Base-by-base conservation (phyloP, 2,113 vertebrate species). In the Tichodroma muraria region DNA sequence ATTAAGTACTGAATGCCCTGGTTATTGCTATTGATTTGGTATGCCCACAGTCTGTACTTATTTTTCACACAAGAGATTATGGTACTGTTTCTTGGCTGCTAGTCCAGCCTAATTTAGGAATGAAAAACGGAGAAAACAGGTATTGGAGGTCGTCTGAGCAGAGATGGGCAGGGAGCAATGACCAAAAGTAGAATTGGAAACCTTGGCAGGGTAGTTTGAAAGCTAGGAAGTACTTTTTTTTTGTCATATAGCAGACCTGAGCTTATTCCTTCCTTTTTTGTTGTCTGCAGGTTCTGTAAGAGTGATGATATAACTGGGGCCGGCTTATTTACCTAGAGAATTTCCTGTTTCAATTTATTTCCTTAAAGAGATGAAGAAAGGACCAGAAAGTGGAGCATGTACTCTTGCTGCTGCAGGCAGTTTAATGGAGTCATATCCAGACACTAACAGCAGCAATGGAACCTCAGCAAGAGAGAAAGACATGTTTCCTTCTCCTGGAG, bases 341-440 rank as follows among this genome's bases (percentile, higher is more conserved):
- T 49, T 82, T 92, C 61, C 64, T 52, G 27, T 66, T 93, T 84
- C 50, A 10, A 2, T 35, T 6, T 68, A 8, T 68, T 86, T 78
- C 61, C 80, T 88, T 78, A 24, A 91, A 78, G 82, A 78, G 30
- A 97, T 97, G 96, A 76, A 96, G 50, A 86, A 92, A 80, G 88
- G 82, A 72, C 42, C 31, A 57, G 92, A 78, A 73, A 70, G 22
- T 0, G 2, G 47, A 79, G 31, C 35, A 25, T 44, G 35, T 70
- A 30, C 31, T 6, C 21, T 76, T 54, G 17, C 38, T 3, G 3
- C 73, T n/a, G 13, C 70, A 50, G 75, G 13, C 3, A 86, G 56
- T 42, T 60, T 64, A 35, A 37, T 59, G 47, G 69, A 81, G 56
- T 64, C 79, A 72, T 52, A 92, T 77, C 47, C 28, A 25, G 63